Evolutionary conservation across 2,888 invertebrate genomes (phyloP), one percentile per base, ranked within the genome.

Genomic region (Ashinkailepas kermadecensis): DNA sequence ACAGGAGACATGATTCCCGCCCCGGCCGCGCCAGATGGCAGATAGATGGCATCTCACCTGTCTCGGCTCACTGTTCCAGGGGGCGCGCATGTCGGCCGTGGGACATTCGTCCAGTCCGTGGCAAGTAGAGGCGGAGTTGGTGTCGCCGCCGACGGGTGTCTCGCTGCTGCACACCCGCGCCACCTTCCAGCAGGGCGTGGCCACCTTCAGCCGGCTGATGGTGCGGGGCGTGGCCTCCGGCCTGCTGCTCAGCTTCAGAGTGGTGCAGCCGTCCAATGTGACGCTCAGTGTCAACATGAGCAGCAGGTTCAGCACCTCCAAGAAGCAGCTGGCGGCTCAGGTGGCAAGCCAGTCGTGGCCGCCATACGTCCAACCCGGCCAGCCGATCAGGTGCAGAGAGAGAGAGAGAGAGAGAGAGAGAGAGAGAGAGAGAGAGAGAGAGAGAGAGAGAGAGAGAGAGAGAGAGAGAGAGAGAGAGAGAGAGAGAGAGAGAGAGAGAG

Each of bases 401-500:
- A 54, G 39, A 7, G 74, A 54, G 39, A 74, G 74, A 54, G 39
- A 74, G 74, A 54, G 39, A 74, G 74, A 54, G 39, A 74, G 81
- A n/a, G 78, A 23, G 81, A 81, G 62, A 81, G 81, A 81, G 62
- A 81, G 82, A 81, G 62, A 81, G 82, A 81, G 82, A 81, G 79
- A 81, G n/a, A 81, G 81, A 81, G 62, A 81, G 82, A 81, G 81
- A 59, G 59, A 59, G 59, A 59, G 59, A 59, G 59, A 59, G 59
- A 59, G 59, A 59, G 59, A 59, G 59, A 59, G 59, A 59, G 59
- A 59, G 59, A 59, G 39, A 81, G 81, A 81, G 81, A 81, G 81
- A 81, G 58, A 81, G 81, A 81, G 58, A 81, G 57, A 81, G n/a
- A 81, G 81, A 81, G 80, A 81, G 82, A 81, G 21, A 81, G 81